Evolutionary conservation across 1,140 invertebrate species (phyloP).

Genomic region (Hycleus cichorii): DNA sequence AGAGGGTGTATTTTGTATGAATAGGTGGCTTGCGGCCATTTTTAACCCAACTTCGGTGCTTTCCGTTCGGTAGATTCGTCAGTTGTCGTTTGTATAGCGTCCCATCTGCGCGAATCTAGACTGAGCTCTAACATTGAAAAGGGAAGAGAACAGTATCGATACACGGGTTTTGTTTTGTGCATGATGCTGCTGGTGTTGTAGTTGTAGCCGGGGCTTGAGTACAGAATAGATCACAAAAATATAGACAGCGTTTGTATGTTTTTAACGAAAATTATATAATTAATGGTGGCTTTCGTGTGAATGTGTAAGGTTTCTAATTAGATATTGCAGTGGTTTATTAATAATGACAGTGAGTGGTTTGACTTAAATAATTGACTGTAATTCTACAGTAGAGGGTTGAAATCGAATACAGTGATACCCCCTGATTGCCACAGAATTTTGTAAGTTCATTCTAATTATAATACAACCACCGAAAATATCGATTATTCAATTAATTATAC

Average conservation of each 20-base stretch:
- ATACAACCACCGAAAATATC: too few species aligned
- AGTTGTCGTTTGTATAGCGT: conserved; percentile 3
- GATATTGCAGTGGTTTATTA: conserved; percentile 3
- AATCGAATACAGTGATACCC: too few species aligned
- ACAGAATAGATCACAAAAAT: too few species aligned
- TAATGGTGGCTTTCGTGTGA: background rate
- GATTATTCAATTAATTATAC: too few species aligned
- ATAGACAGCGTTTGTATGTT: too few species aligned
- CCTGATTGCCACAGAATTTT: too few species aligned
- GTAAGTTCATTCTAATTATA: too few species aligned
- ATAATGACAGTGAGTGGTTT: conserved; percentile 9
- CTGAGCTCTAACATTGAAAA: background rate
- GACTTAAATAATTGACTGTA: background rate
- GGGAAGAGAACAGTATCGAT: conserved; percentile 18
- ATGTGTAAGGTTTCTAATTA: conserved; percentile 2
- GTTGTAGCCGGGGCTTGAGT: too few species aligned
- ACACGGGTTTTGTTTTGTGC: conserved; percentile 18
- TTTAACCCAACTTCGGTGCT: conserved; percentile 13
- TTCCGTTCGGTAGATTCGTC: conserved; percentile 5
- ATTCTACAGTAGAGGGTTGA: too few species aligned
- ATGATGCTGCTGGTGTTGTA: conserved; percentile 6
- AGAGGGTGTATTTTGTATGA: background rate
- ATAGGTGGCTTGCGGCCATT: conserved; percentile 21
- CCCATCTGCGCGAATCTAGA: conserved; percentile 16
- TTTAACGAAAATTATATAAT: background rate